Conservation (phyloP, 92 coral and sea anemone genomes). For the Heteractis magnifica region DNA sequence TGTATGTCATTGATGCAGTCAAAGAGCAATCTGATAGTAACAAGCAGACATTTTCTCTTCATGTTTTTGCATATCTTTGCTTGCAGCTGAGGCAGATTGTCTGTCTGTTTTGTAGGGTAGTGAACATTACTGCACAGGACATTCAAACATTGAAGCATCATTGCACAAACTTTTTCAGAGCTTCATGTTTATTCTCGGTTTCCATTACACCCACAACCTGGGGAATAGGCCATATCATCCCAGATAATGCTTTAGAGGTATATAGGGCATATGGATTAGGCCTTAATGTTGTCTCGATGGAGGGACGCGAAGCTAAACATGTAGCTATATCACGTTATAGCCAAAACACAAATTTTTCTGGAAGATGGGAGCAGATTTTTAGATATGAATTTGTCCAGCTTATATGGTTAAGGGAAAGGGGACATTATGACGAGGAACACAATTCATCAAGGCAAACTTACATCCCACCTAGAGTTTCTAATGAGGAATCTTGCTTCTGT, state of each 20-base stretch:
- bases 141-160: slow-evolving; percentile 37
- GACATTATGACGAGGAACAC: slow-evolving; percentile 23
- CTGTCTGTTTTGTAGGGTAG: slow-evolving; percentile 40
- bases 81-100: slow-evolving; percentile 44
- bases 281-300: slow-evolving; percentile 53
- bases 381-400: slow-evolving; percentile 56
- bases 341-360: slow-evolving; percentile 46
- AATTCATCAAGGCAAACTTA: slow-evolving; percentile 36
- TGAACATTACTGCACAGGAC: slow-evolving; percentile 32
- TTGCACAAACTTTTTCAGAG: slow-evolving; percentile 44
- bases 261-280: slow-evolving; percentile 51
- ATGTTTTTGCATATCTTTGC: slow-evolving; percentile 44
- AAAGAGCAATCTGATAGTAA: slow-evolving; percentile 30
- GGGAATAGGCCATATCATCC: slow-evolving; percentile 48
- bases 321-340: slow-evolving; percentile 48
- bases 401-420: slow-evolving; percentile 60
- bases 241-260: slow-evolving; percentile 53
- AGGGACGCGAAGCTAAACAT: slow-evolving; percentile 55
- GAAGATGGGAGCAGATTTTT: slow-evolving; percentile 58
- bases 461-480: slow-evolving; percentile 38
- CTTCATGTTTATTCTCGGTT: slow-evolving; percentile 33
- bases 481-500: slow-evolving; percentile 48
- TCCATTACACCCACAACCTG: slow-evolving; percentile 52
- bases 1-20: slow-evolving; percentile 46
- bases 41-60: slow-evolving; percentile 41